Base-by-base conservation (phyloP, 2,888 invertebrate species). In the Ashinkailepas kermadecensis region DNA sequence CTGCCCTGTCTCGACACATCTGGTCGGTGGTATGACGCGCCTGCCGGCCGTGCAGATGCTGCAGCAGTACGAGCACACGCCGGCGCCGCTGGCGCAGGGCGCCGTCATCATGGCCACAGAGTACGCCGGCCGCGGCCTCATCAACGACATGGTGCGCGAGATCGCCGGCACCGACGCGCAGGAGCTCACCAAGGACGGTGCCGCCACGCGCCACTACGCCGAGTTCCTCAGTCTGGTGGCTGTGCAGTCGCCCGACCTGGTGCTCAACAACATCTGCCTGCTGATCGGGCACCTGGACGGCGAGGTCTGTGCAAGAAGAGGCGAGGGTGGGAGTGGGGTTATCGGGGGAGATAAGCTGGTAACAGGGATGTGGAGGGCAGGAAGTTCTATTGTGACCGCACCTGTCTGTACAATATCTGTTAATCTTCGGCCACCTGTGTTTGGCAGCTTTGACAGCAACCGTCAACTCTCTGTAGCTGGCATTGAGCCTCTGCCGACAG, bases 1-100 rank as follows among this genome's bases (percentile, higher is more conserved):
- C 39, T 39, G 39, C 39, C 39, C 39, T 39, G 39, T 39, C 39
- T 39, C 39, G 39, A 39, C 39, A 39, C 39, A 4, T 39, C 39
- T 39, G 39, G 39, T 39, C 39, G 39, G 39, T 39, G 39, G 39
- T 39, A 39, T 39, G 39, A 39, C 39, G 39, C 39, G 39, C 39
- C 39, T 39, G 39, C 4, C 39, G 39, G 39, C 39, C 39, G 39
- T 21, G 64, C 90, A 95, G 91, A 86, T 94, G 81, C 89, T 95
- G 59, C 94, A 94, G 88, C 90, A 92, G 85, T 90, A 91, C 86
- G 95, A 95, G 85, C 92, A 93, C 87, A 88, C 94, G 64, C 91
- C 92, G 0, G 87, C 89, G 18, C 91, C 92, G 57, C 89, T 94
- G 84, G 92, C 93, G 58, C 90, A 91, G 82, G 93, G 93, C 58